Evolutionary conservation across 2,113 vertebrate genomes (phyloP), one percentile per base, ranked within the genome.

Genomic region (Cryptoleucopteryx plumbea): DNA sequence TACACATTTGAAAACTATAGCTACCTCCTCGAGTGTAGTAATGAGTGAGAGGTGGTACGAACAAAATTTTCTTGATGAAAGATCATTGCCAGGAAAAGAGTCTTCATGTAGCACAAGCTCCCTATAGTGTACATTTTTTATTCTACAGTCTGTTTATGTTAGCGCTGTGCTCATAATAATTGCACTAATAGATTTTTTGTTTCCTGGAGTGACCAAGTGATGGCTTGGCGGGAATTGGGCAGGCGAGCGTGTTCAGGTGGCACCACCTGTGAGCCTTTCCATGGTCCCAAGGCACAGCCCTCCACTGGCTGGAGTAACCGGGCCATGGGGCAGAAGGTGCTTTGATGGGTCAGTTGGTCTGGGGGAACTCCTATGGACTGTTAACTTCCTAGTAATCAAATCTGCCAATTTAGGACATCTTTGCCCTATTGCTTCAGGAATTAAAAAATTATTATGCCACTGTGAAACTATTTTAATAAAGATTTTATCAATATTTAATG

Each of bases 401-500:
- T 52, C 43, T 75, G 21, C 10, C 61, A 61, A 0, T 15, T 71
- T 53, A 65, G 56, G 38, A 26, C 8, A 52, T 50, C n/a, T 86
- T 78, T 84, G 18, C 7, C 27, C 5, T 79, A 10, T 56, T 71
- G 23, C 40, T 88, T 88, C 77, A 84, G 52, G 34, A 47, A 65
- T 71, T 52, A 9, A 63, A 36, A 92, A 93, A 67, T 59, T 20
- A 82, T 81, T 59, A 17, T 45, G 43, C 34, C 31, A n/a, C 47
- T 68, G 16, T 74, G 61, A 88, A 81, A 84, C 26, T 56, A 65
- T 43, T 92, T 94, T 96, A 97, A 91, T 94, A 93, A 95, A 77
- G 93, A 58, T 43, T 85, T 90, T 38, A 86, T 96, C 48, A 93
- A 97, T 95, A 80, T 72, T 96, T 91, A 84, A 94, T 87, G 66